Evolutionary conservation across 2,888 invertebrate species (phyloP).

Genomic region (Eilema sororculum): DNA sequence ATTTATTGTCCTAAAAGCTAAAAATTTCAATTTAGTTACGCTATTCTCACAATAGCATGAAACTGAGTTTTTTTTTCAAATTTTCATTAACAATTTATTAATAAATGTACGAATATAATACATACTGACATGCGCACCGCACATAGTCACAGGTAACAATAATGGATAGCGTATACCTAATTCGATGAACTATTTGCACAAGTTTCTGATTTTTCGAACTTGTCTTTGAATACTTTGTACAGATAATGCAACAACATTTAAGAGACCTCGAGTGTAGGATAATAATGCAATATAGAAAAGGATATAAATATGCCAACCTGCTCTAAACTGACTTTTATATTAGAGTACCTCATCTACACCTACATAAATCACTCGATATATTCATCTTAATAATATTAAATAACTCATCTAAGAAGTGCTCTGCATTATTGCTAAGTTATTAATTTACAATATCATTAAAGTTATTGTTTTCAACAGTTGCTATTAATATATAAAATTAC

Average conservation of each 20-base stretch:
- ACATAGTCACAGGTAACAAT: not conserved
- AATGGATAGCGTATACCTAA: not conserved
- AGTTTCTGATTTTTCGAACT: not conserved
- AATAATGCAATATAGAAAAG: not conserved
- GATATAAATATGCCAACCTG: not conserved
- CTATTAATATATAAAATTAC: constrained; percentile 49
- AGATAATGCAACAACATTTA: not conserved
- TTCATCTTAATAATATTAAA: constrained; percentile 16
- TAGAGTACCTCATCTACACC: constrained; percentile 2
- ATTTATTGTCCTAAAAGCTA: not conserved
- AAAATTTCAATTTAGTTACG: not conserved
- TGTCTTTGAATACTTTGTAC: not conserved
- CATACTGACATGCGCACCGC: not conserved
- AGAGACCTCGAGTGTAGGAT: not conserved
- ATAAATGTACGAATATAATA: not conserved
- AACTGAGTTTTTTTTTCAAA: not conserved
- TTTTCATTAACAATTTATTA: not conserved
- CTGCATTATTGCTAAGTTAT: constrained; percentile 44
- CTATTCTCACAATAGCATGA: not conserved
- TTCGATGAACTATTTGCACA: not conserved
- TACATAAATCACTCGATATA: constrained; percentile 1
- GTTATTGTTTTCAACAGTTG: constrained; percentile 50
- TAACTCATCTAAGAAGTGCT: constrained; percentile 44
- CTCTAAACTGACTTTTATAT: not conserved
- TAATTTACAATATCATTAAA: constrained; percentile 52